Conservation (phyloP, 2,113 vertebrate species). For the Pedetes capensis region DNA sequence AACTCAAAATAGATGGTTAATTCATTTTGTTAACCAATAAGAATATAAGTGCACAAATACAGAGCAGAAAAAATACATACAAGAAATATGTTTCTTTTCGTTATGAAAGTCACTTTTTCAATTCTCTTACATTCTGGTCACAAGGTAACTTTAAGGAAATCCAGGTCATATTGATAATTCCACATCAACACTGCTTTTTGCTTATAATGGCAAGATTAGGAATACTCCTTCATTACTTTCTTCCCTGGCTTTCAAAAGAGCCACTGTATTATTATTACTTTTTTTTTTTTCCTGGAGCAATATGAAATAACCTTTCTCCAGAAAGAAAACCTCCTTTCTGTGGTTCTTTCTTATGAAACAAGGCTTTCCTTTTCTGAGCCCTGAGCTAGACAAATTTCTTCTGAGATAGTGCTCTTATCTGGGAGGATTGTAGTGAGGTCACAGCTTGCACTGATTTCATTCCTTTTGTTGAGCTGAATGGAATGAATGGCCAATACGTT, state of each 20-base stretch:
- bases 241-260: not conserved
- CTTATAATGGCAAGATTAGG: not conserved
- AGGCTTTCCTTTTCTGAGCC: not conserved
- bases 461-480: constrained; percentile 21
- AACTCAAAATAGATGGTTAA: not conserved
- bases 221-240: not conserved
- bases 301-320: not conserved
- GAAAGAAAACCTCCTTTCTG: not conserved
- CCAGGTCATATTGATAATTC: not conserved
- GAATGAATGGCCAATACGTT: constrained; percentile 22
- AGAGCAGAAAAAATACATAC: not conserved
- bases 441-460: constrained; percentile 17
- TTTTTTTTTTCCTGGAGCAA: not conserved
- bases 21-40: not conserved
- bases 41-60: not conserved
- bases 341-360: constrained; percentile 23
- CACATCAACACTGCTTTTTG: not conserved
- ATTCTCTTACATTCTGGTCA: not conserved
- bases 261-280: not conserved
- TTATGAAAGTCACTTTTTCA: too few species aligned
- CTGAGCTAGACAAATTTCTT: constrained; percentile 7
- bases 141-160: not conserved
- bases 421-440: not conserved
- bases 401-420: not conserved
- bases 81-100: not conserved